These are phyloP conservation scores for Labeo calbasu DNA, from an alignment of 2,797 vertebrate genomes.

Conservation along the genomic window DNA sequence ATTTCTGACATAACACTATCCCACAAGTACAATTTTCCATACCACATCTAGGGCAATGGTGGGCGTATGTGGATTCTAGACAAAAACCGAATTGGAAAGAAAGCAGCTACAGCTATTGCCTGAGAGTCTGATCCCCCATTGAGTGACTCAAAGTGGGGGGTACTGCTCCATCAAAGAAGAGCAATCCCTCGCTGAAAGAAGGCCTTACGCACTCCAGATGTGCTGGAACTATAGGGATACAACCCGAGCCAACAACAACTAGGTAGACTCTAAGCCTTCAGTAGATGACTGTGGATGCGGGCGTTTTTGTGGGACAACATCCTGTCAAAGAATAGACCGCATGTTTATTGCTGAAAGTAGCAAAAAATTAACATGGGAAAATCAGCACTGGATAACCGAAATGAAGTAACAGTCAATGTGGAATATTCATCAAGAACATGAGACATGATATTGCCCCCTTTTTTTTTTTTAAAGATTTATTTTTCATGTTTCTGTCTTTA, in stretches of 20 bases:
- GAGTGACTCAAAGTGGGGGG: constrained; percentile 18
- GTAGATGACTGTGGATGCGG: constrained; percentile 3
- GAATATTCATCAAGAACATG: neutral
- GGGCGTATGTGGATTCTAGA: neutral
- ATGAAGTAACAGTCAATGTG: neutral
- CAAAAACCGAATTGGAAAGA: constrained; percentile 8
- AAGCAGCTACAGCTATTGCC: constrained; percentile 39
- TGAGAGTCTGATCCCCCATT: constrained; percentile 21
- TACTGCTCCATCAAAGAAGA: constrained; percentile 28
- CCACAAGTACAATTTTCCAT: constrained; percentile 9
- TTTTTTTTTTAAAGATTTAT: too few species aligned
- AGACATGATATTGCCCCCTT: neutral
- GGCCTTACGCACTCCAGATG: constrained; percentile 38
- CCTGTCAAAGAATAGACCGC: neutral
- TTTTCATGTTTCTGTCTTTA: too few species aligned
- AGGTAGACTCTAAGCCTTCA: neutral
- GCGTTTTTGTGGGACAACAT: neutral
- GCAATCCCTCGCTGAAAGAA: constrained; percentile 10
- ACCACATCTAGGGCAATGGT: neutral
- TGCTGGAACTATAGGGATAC: neutral
- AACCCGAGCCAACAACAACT: constrained; percentile 30
- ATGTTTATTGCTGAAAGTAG: constrained; percentile 14
- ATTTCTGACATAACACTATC: constrained; percentile 2
- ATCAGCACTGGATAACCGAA: neutral
- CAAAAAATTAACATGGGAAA: constrained; percentile 1